Percentiles rank a stretch among this genome's conserved stretches.
phyloP scores from a whole-genome alignment of 2,888 invertebrate genomes.

The Tenthredo distinguenda region DNA sequence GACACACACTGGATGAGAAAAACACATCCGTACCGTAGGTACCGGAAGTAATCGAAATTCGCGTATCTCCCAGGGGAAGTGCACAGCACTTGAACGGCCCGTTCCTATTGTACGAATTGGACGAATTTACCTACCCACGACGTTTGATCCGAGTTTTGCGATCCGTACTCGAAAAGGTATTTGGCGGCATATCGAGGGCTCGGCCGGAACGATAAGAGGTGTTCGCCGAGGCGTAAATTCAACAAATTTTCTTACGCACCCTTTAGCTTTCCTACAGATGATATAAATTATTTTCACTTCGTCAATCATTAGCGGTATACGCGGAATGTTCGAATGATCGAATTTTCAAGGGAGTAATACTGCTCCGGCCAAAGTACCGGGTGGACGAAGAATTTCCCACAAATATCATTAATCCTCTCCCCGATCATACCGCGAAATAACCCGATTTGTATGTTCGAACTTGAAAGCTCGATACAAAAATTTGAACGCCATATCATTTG shows the following conservation, averaged over 20 bases:
- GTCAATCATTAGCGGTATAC: not conserved
- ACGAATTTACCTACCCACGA: not conserved
- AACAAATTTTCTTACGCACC: not conserved
- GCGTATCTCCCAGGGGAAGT: constrained; percentile 9
- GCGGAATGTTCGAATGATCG: not conserved
- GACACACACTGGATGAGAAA: constrained; percentile 19
- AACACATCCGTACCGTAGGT: not conserved
- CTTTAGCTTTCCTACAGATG: not conserved
- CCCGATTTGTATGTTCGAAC: not conserved
- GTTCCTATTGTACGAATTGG: not conserved
- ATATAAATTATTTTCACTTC: not conserved
- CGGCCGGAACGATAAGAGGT: not conserved
- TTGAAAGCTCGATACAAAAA: not conserved
- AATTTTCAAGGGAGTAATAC: constrained; percentile 2
- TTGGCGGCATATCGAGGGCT: not conserved
- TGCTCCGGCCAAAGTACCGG: not conserved
- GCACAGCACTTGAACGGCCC: constrained; percentile 35
- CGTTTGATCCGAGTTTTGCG: not conserved
- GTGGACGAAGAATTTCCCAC: not conserved
- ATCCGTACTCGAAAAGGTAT: not conserved
- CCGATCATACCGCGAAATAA: not conserved
- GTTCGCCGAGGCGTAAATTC: not conserved
- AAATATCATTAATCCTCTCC: not conserved
- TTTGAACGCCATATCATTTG: not conserved
- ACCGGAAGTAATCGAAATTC: constrained; percentile 4